Evolutionary conservation across 37 sponge, comb jelly and placozoan genomes (phyloP).

Genomic region (Corticium candelabrum): DNA sequence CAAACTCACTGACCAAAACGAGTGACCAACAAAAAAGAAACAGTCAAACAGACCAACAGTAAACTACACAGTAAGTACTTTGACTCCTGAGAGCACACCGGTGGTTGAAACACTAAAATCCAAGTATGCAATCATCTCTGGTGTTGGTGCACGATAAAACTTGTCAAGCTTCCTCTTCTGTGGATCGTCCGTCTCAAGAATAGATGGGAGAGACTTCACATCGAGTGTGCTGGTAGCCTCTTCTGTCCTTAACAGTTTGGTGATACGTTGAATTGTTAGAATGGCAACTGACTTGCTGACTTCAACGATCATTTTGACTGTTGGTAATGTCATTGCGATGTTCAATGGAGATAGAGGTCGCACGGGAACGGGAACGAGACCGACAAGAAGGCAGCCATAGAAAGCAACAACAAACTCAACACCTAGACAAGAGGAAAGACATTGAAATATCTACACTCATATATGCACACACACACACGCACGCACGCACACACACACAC

Average conservation of each 20-base stretch:
- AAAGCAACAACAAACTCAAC: slow-evolving; percentile 81
- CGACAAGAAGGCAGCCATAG: slow-evolving; percentile 81
- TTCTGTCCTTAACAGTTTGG: slow-evolving; percentile 62
- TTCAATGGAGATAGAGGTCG: slow-evolving; percentile 61
- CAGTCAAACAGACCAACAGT: background rate
- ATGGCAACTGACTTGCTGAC: slow-evolving; percentile 65
- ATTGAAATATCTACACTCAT: background rate
- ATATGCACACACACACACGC: background rate
- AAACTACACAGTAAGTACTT: slow-evolving; percentile 33
- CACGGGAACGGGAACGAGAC: slow-evolving; percentile 71
- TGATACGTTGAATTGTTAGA: slow-evolving; percentile 47
- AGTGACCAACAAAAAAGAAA: background rate
- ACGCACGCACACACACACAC: background rate
- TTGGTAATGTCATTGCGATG: slow-evolving; percentile 63
- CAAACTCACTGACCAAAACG: too few species aligned
- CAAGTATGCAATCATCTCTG: slow-evolving; percentile 89
- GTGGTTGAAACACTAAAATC: slow-evolving; percentile 93
- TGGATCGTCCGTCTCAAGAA: slow-evolving; percentile 79
- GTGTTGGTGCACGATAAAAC: slow-evolving; percentile 62
- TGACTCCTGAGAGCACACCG: slow-evolving; percentile 88
- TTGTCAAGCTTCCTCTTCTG: slow-evolving; percentile 65
- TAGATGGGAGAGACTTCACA: slow-evolving; percentile 46
- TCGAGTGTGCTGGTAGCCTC: slow-evolving; percentile 64
- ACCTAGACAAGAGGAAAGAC: slow-evolving; percentile 6
- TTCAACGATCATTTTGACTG: slow-evolving; percentile 79